Percentiles rank a stretch among this genome's conserved stretches.
Evolutionary conservation across 2,888 invertebrate genomes (phyloP).

Genomic region (Mesochorus sp.): DNA sequence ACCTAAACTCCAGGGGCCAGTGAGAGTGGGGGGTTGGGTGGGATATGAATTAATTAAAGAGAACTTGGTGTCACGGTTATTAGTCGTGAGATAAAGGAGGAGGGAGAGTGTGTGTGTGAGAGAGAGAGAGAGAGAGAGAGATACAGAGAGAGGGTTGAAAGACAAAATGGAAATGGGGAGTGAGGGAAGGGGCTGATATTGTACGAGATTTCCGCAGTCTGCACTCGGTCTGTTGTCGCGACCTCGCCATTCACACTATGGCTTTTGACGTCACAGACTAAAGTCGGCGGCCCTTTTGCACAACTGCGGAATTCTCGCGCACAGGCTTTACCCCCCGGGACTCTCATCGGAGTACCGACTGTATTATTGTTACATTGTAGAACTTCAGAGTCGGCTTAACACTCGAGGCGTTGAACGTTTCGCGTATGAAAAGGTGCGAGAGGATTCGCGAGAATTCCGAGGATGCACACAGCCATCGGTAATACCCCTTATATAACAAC

Average conservation of each 20-base stretch:
- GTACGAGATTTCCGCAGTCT: conserved; percentile 12
- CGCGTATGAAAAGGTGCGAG: background rate
- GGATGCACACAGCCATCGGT: conserved; percentile 1
- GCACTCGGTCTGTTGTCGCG: conserved; percentile 18
- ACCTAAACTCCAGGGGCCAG: conserved; percentile 29
- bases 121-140: no score
- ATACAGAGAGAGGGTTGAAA: no score
- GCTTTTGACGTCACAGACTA: conserved; percentile 27
- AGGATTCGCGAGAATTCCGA: background rate
- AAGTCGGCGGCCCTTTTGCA: conserved; percentile 50
- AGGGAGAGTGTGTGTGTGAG: no score
- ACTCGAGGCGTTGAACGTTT: conserved; percentile 62
- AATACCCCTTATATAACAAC: background rate
- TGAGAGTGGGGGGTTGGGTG: background rate
- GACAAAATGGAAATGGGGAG: background rate
- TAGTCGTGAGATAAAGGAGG: conserved; percentile 11
- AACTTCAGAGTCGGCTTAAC: conserved; percentile 75
- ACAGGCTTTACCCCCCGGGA: conserved; percentile 61
- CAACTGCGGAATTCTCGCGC: conserved; percentile 21
- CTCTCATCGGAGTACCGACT: conserved; percentile 47
- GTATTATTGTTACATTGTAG: conserved; percentile 70
- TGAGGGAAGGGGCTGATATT: conserved; percentile 7
- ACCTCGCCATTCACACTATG: conserved; percentile 13
- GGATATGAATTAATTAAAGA: conserved; percentile 59
- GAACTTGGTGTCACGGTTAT: conserved; percentile 48